Base-by-base conservation (phyloP, 1,140 invertebrate species). In the Zelostemma sp. region DNA sequence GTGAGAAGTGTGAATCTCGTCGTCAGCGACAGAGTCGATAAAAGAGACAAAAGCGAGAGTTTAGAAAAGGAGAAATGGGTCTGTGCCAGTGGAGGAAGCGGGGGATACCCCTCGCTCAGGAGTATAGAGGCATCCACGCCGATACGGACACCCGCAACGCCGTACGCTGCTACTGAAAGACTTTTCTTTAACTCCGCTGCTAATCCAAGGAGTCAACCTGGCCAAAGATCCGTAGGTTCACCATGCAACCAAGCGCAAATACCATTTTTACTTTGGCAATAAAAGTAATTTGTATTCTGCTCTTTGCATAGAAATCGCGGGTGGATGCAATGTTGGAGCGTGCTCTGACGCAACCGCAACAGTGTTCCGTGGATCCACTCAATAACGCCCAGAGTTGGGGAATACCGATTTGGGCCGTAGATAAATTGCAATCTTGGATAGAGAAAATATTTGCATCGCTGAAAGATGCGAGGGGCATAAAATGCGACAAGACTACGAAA, bases 281-380 rank as follows among this genome's bases (percentile, higher is more conserved):
- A n/a, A n/a, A n/a, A n/a, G n/a, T n/a, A n/a, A n/a, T n/a, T n/a
- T 40, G 1, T 21, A 1, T 1, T 25, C 40, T 38, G 19, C 4
- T 51, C 48, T 54, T 46, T 66, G 68, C 74, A 53, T 54, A 87
- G 86, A 88, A 88, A 86, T 88, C 88, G 53, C 88, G 90, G 69
- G 89, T 87, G 72, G 89, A 91, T 89, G 89, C 90, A 79, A 91
- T 91, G 87, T 87, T 91, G 82, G 89, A 90, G 87, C 88, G 88
- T 85, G 86, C 87, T 80, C 85, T 84, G 78, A 84, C 81, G 57
- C 83, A 85, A 78, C 83, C 85, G 78, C 84, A 88, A 76, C 83
- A 84, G 75, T 83, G 81, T 84, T 84, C 80, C 73, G 81, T 84
- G 74, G 85, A 86, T 86, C 86, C 86, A 57, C 77, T 89, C 45